These are phyloP conservation scores for Sebastes ruberrimus DNA, from an alignment of 2,797 vertebrate species.

Conservation along the genomic window DNA sequence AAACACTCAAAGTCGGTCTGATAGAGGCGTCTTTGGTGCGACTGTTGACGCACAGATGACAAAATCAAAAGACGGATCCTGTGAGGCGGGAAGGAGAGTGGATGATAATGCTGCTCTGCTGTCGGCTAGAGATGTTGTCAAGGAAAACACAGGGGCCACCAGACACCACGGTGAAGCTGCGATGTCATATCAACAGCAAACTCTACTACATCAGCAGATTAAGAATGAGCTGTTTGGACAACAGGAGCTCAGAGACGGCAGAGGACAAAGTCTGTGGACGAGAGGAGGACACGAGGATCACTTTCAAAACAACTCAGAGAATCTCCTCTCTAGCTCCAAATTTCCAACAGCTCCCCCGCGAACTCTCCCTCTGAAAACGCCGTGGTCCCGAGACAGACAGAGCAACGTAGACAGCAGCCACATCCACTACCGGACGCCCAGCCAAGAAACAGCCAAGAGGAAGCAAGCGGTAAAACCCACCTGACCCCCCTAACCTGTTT, in stretches of 20 bases:
- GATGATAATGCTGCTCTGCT: slow-evolving; percentile 21
- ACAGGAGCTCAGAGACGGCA: slow-evolving; percentile 58
- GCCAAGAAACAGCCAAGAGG: slow-evolving; percentile 80
- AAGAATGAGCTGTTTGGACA: slow-evolving; percentile 32
- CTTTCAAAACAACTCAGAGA: slow-evolving; percentile 50
- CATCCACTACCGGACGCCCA: slow-evolving; percentile 75
- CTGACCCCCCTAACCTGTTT: slow-evolving; percentile 55
- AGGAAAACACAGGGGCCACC: slow-evolving; percentile 15
- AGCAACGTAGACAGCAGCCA: slow-evolving; percentile 76
- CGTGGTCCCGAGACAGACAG: slow-evolving; percentile 77
- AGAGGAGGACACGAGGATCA: slow-evolving; percentile 62
- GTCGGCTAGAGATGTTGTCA: slow-evolving; percentile 18
- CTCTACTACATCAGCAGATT: slow-evolving; percentile 18
- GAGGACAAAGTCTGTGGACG: slow-evolving; percentile 44
- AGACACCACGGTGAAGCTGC: slow-evolving; percentile 18
- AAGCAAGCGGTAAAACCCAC: slow-evolving; percentile 84
- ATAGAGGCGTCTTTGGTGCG: slow-evolving; percentile 19
- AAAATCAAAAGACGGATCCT: slow-evolving; percentile 45
- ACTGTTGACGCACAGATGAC: slow-evolving; percentile 45
- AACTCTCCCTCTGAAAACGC: slow-evolving; percentile 77
- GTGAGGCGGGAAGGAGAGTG: slow-evolving; percentile 47
- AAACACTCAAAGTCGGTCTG: slow-evolving; percentile 50
- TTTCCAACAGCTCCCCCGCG: slow-evolving; percentile 69
- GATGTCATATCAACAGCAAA: slow-evolving; percentile 31
- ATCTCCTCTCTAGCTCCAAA: slow-evolving; percentile 43